Conservation (phyloP, 2,797 vertebrate genomes). For the Coilia nasus region DNA sequence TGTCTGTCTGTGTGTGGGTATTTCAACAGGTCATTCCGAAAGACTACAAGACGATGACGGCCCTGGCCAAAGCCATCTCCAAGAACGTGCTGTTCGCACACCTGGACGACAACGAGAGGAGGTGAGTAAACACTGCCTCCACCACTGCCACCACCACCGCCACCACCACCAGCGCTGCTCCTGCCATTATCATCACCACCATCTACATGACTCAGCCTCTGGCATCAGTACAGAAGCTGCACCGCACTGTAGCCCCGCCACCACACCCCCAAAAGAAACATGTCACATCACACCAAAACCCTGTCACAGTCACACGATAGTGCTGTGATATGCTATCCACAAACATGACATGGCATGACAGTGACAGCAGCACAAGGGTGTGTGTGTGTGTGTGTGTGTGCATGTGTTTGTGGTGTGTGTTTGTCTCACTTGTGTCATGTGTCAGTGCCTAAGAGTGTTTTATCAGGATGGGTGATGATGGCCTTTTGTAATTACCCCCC, state of each 20-base stretch:
- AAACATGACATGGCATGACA: background rate
- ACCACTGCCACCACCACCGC: too few species aligned
- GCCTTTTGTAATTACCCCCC: background rate
- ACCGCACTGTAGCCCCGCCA: background rate
- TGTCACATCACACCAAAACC: background rate
- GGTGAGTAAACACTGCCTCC: conserved; percentile 70
- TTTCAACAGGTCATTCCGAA: conserved; percentile 92
- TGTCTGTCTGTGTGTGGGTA: conserved; percentile 18
- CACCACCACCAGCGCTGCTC: background rate
- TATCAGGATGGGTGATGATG: background rate
- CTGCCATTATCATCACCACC: too few species aligned
- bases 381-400: conserved; percentile 36
- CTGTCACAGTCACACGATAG: background rate
- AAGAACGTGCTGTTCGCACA: conserved; percentile 97
- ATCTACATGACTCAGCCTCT: background rate
- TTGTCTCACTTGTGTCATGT: background rate
- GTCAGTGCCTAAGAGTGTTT: background rate
- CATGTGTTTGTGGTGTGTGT: conserved; percentile 23
- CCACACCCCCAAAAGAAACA: background rate
- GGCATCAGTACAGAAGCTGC: background rate
- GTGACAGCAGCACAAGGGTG: background rate
- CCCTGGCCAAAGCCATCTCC: conserved; percentile 95
- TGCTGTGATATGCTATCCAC: background rate
- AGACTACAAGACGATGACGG: conserved; percentile 99
- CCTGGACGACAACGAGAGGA: conserved; percentile 96